These are phyloP conservation scores for Strigamia maritima DNA, from an alignment of 2,888 invertebrate genomes.

Conservation along the genomic window DNA sequence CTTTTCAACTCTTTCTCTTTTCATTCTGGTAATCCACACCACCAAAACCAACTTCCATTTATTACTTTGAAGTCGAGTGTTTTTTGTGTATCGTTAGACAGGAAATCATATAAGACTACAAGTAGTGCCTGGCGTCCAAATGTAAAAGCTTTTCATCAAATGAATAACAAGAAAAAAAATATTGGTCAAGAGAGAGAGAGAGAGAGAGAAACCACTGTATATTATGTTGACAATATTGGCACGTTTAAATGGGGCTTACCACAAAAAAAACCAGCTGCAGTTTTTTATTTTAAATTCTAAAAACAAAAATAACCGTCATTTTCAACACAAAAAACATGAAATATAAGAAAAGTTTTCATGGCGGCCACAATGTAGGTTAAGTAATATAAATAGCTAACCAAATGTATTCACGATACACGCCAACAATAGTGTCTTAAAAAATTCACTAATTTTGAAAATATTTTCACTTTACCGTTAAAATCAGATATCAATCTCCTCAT, in stretches of 20 bases:
- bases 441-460: too few relatives aligned
- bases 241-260: neutral
- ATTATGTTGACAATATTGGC: neutral
- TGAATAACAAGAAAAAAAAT: constrained; percentile 11
- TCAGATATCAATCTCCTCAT: too few relatives aligned
- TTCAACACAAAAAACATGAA: too few relatives aligned
- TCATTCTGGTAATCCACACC: constrained; percentile 17
- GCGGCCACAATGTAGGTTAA: too few relatives aligned
- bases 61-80: constrained; percentile 8
- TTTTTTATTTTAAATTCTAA: too few relatives aligned
- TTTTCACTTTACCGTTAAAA: too few relatives aligned
- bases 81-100: neutral
- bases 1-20: neutral
- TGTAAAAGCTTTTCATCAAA: constrained; percentile 24
- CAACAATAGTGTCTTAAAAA: too few relatives aligned
- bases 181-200: neutral
- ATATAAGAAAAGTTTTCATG: too few relatives aligned
- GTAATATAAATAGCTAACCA: too few relatives aligned
- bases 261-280: neutral
- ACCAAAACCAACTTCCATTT: constrained; percentile 26
- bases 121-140: neutral
- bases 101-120: constrained; percentile 9
- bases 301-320: too few relatives aligned
- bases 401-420: too few relatives aligned
- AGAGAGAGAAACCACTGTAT: neutral